phyloP scores from a whole-genome alignment of 2,113 vertebrate genomes.

The Malurus cyaneus region DNA sequence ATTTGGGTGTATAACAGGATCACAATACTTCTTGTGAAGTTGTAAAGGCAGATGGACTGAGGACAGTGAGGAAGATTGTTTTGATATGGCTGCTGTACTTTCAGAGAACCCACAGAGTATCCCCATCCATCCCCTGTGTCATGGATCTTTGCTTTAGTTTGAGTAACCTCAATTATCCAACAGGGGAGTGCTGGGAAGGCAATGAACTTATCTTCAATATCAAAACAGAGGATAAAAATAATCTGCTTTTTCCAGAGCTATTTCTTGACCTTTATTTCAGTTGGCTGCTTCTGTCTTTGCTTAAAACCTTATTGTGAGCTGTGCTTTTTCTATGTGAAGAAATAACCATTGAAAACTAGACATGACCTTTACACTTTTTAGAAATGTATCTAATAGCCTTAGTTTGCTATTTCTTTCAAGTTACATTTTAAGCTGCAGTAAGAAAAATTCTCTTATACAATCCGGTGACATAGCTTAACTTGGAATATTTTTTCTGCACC shows the following conservation, averaged over 20 bases:
- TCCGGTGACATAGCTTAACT: background rate
- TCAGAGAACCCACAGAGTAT: background rate
- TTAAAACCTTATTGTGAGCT: background rate
- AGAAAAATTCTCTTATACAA: background rate
- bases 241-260: background rate
- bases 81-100: background rate
- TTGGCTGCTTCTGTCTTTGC: background rate
- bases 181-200: background rate
- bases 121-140: background rate
- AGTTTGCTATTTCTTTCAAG: background rate
- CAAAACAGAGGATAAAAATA: slow-evolving; percentile 26
- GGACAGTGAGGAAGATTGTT: background rate
- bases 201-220: background rate
- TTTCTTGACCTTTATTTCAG: background rate
- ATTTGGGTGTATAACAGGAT: background rate
- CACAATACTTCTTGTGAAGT: background rate
- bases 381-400: background rate
- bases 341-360: background rate
- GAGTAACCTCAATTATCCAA: background rate
- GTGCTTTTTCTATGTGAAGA: background rate
- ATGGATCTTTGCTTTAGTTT: background rate
- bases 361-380: background rate
- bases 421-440: background rate
- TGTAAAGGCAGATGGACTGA: background rate
- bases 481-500: background rate